Evolutionary conservation across 2,888 invertebrate genomes (phyloP).

Genomic region (Oscheius sp.): DNA sequence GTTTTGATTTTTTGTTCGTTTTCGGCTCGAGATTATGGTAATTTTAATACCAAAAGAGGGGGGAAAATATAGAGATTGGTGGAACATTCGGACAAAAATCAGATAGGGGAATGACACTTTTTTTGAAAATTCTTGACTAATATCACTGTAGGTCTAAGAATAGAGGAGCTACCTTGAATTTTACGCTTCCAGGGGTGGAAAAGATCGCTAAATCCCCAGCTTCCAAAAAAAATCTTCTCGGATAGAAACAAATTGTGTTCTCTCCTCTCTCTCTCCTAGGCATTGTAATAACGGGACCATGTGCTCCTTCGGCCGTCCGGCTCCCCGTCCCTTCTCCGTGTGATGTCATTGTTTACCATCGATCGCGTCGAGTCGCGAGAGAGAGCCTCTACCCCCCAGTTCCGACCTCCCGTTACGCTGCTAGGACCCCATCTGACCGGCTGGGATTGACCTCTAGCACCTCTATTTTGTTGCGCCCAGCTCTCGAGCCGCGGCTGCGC

Average conservation of each 20-base stretch:
- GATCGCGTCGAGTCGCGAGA: slow-evolving; percentile 8
- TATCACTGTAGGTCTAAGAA: background rate
- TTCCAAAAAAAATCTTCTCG: background rate
- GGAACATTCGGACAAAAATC: too few relatives aligned
- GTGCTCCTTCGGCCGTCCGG: background rate
- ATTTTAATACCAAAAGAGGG: background rate
- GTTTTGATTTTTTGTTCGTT: background rate
- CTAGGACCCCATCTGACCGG: background rate
- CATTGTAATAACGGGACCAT: background rate
- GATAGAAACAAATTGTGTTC: too few relatives aligned
- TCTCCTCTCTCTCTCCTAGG: background rate
- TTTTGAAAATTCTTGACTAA: too few relatives aligned
- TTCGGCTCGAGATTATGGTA: background rate
- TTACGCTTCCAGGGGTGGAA: background rate
- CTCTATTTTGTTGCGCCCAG: too few relatives aligned
- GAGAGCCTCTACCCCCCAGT: slow-evolving; percentile 3
- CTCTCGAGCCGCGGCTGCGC: too few relatives aligned
- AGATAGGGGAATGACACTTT: too few relatives aligned
- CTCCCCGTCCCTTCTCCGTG: too few relatives aligned
- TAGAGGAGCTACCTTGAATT: background rate
- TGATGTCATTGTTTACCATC: slow-evolving; percentile 30
- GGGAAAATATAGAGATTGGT: background rate
- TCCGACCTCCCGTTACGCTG: background rate
- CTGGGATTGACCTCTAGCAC: background rate
- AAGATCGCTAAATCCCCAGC: too few relatives aligned